These are phyloP conservation scores for Cinara cedri DNA, from an alignment of 2,888 invertebrate genomes.

Conservation along the genomic window DNA sequence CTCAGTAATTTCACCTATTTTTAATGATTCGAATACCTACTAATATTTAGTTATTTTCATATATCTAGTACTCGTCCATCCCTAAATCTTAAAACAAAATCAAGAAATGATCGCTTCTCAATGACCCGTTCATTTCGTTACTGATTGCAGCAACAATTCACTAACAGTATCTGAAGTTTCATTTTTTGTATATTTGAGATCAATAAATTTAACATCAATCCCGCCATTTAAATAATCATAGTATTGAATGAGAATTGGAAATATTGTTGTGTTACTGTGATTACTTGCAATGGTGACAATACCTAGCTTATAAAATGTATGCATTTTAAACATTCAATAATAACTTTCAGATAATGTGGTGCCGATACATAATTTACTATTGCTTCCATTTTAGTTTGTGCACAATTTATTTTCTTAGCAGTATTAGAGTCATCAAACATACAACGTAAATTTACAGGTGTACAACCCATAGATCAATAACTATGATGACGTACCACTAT, in stretches of 20 bases:
- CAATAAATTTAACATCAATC: background rate
- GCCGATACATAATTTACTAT: background rate
- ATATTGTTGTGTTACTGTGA: slow-evolving; percentile 15
- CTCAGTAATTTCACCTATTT: too few relatives aligned
- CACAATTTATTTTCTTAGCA: slow-evolving; percentile 10
- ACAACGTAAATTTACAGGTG: background rate
- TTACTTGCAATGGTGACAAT: slow-evolving; percentile 16
- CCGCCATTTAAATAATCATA: slow-evolving; percentile 12
- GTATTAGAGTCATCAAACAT: slow-evolving; percentile 18
- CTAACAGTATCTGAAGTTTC: slow-evolving; percentile 17
- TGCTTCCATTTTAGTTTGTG: slow-evolving; percentile 8
- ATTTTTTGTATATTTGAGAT: slow-evolving; percentile 17
- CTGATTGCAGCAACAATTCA: background rate
- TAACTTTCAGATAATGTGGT: background rate
- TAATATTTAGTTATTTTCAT: too few relatives aligned
- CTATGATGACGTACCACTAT: slow-evolving; percentile 8
- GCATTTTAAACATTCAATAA: background rate
- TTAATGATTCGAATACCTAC: too few relatives aligned
- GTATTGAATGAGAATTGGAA: slow-evolving; percentile 12
- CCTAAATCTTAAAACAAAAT: too few relatives aligned
- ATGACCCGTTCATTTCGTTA: too few relatives aligned
- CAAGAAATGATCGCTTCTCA: too few relatives aligned
- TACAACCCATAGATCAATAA: background rate
- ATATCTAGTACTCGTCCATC: too few relatives aligned
- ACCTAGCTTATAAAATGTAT: slow-evolving; percentile 3